Base-by-base conservation (phyloP, 2,888 invertebrate species). In the Formica aserva region DNA sequence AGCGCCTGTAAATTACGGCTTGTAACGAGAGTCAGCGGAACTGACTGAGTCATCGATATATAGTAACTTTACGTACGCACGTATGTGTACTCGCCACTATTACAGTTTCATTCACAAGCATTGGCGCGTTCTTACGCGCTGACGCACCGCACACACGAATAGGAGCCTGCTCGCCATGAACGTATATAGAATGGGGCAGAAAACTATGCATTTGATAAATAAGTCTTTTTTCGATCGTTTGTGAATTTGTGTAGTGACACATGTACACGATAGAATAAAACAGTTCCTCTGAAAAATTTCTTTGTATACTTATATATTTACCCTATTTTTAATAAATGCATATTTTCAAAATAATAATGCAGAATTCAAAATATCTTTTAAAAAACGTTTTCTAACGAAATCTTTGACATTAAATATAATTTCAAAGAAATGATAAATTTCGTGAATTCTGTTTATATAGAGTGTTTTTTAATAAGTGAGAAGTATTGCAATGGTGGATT, bases 61-160 rank as follows among this genome's bases (percentile, higher is more conserved):
- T 35, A 35, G 35, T 35, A 90, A 87, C 88, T 90, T 88, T 85
- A 89, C 90, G 86, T 87, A 86, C 87, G 88, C 85, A 86, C 84
- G 80, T 82, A 67, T 80, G 65, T 52, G 76, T 67, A 52, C 65
- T 63, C 81, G 85, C 69, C 81, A 89, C 89, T 83, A 91, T 87
- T 86, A 90, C 90, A 84, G 74, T 82, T 78, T 85, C 91, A 91
- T 91, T 91, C 91, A 91, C 88, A 85, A 91, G 83, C 85, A 82
- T 86, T 83, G 52, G 52, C n/a, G 86, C 85, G 85, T 86, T 74
- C 69, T 83, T 80, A 62, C 84, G 82, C 75, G 67, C 83, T 80
- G 82, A 83, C 84, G 77, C 87, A 81, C 82, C 8, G 72, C 75
- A 75, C 72, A 35, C 55, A 29, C 35, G 75, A 41, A 60, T 38